Evolutionary conservation across 2,888 invertebrate species (phyloP).

Genomic region (Augiades crinisus): DNA sequence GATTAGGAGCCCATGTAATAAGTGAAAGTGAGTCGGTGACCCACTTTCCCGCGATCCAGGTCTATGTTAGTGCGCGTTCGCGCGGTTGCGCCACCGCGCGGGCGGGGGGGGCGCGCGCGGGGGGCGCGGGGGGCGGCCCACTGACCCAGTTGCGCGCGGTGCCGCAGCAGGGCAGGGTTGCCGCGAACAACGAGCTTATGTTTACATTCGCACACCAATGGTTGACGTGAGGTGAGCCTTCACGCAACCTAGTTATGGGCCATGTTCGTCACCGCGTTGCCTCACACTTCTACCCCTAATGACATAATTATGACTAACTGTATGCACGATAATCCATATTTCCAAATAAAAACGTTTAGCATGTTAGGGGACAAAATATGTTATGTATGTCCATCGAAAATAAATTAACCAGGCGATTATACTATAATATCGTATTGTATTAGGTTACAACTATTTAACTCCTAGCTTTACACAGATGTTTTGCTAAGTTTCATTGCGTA

Average conservation of each 20-base stretch:
- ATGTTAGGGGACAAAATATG: too few species aligned
- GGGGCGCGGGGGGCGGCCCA: constrained; percentile 84
- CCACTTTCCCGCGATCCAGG: constrained; percentile 96
- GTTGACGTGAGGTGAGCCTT: constrained; percentile 17
- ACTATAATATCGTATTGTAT: too few species aligned
- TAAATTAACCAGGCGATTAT: too few species aligned
- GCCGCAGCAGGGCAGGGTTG: constrained; percentile 83
- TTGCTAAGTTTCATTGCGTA: too few species aligned
- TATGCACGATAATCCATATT: neutral
- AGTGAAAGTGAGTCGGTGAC: constrained; percentile 95
- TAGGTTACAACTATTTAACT: too few species aligned
- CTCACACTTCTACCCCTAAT: neutral
- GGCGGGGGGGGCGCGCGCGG: too few species aligned
- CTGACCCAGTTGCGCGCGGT: constrained; percentile 90
- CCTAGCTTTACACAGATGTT: too few species aligned
- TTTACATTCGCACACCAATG: constrained; percentile 70
- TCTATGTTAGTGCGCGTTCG: constrained; percentile 90
- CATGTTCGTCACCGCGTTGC: neutral
- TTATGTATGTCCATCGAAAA: too few species aligned
- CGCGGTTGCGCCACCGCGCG: constrained; percentile 77
- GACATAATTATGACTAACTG: too few species aligned
- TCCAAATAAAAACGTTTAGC: too few species aligned
- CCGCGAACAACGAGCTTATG: constrained; percentile 69
- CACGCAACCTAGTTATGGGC: constrained; percentile 12
- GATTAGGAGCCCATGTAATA: constrained; percentile 90